Conservation (phyloP, 1,140 invertebrate genomes). For the Heliconius congener region DNA sequence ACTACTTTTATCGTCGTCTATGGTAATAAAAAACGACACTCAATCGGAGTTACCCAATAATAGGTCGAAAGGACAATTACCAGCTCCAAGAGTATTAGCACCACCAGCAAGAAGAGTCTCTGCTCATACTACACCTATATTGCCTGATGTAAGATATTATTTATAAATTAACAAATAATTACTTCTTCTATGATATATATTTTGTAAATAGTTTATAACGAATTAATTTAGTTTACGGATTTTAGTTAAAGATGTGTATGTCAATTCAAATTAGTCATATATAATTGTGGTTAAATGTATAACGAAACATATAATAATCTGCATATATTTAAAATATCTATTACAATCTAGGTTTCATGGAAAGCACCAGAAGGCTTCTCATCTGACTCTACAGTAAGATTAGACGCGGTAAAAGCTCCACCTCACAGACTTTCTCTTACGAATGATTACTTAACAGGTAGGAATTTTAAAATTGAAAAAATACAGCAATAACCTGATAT, state of each 20-base stretch:
- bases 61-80: conserved; percentile 56
- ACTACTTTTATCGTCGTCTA: conserved; percentile 81
- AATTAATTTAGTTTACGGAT: no score
- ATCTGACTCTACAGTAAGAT: conserved; percentile 64
- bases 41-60: conserved; percentile 82
- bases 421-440: conserved; percentile 77
- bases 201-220: no score
- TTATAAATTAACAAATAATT: background rate
- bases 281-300: no score
- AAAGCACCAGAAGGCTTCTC: conserved; percentile 74
- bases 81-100: conserved; percentile 58
- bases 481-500: no score
- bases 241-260: no score
- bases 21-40: conserved; percentile 86
- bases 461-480: background rate
- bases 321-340: background rate
- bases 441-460: conserved; percentile 78
- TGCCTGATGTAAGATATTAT: conserved; percentile 64
- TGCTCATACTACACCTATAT: conserved; percentile 64
- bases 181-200: background rate
- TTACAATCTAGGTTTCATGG: conserved; percentile 64
- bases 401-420: conserved; percentile 65
- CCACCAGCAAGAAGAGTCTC: conserved; percentile 62
- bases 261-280: no score
- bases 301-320: no score